These are phyloP conservation scores for Eubucco bourcierii DNA, from an alignment of 2,113 vertebrate species.

Conservation along the genomic window DNA sequence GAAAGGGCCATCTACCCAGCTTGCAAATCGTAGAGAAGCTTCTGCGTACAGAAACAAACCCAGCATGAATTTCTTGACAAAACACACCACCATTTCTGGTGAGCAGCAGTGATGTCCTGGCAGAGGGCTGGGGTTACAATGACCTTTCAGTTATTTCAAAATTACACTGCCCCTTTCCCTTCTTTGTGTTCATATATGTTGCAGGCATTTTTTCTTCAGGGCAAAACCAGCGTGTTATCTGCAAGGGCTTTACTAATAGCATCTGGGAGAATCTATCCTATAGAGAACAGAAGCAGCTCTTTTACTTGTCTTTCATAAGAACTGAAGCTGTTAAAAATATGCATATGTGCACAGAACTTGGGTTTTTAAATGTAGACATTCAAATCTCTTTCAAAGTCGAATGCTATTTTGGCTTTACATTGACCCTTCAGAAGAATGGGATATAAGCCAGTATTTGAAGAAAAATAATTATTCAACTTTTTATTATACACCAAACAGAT, in stretches of 20 bases:
- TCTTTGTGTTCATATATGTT: neutral
- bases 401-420: neutral
- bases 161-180: neutral
- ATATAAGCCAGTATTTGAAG: neutral
- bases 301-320: neutral
- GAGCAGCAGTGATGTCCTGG: neutral
- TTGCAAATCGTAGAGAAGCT: conserved; percentile 40
- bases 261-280: neutral
- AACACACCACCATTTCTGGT: neutral
- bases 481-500: neutral
- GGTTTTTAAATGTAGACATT: neutral
- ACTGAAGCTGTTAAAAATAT: neutral
- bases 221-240: neutral
- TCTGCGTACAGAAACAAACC: conserved; percentile 33
- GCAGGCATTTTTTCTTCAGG: neutral
- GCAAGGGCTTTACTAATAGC: neutral
- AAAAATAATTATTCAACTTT: neutral
- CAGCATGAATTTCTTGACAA: conserved; percentile 19
- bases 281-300: neutral
- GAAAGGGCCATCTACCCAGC: conserved; percentile 39
- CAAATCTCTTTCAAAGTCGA: neutral
- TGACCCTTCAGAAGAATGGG: neutral
- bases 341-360: neutral
- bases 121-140: neutral
- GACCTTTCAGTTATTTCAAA: neutral